Percentiles rank a stretch among this genome's conserved stretches.
Evolutionary conservation across 2,888 invertebrate species (phyloP).

Genomic region (Helleia helle): DNA sequence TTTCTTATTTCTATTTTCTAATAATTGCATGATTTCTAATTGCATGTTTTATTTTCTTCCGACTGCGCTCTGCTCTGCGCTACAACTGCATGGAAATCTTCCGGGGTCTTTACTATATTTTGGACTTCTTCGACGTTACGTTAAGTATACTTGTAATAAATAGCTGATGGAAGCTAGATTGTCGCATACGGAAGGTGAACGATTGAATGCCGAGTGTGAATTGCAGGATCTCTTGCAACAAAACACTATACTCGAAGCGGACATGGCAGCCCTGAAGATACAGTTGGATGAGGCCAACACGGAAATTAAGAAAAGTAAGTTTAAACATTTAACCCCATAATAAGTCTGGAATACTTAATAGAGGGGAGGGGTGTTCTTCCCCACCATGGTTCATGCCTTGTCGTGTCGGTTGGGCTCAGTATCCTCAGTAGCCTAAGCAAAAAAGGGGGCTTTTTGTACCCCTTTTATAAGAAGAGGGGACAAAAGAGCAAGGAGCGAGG

Average conservation of each 20-base stretch:
- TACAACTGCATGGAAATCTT: conserved; percentile 29
- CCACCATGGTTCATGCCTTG: no score
- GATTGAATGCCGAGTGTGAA: conserved; percentile 77
- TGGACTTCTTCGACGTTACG: conserved; percentile 28
- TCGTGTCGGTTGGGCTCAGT: no score
- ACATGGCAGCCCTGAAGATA: conserved; percentile 65
- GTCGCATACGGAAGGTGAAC: conserved; percentile 76
- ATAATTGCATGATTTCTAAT: conserved; percentile 36
- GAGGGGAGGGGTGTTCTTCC: no score
- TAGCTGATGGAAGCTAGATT: conserved; percentile 78
- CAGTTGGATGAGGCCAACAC: conserved; percentile 53
- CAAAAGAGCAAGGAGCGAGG: no score
- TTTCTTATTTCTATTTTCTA: conserved; percentile 3
- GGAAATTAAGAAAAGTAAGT: conserved; percentile 56
- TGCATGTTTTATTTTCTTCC: conserved; percentile 54
- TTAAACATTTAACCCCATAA: no score
- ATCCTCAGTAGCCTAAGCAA: no score
- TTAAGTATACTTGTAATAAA: conserved; percentile 35
- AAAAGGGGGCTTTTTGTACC: no score
- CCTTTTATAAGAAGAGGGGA: no score
- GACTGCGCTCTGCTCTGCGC: conserved; percentile 32
- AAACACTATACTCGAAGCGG: conserved; percentile 77
- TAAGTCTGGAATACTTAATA: no score
- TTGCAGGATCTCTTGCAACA: conserved; percentile 79
- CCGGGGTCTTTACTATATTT: conserved; percentile 23